phyloP scores from a whole-genome alignment of 2,113 vertebrate genomes.

The Sorex fumeus region DNA sequence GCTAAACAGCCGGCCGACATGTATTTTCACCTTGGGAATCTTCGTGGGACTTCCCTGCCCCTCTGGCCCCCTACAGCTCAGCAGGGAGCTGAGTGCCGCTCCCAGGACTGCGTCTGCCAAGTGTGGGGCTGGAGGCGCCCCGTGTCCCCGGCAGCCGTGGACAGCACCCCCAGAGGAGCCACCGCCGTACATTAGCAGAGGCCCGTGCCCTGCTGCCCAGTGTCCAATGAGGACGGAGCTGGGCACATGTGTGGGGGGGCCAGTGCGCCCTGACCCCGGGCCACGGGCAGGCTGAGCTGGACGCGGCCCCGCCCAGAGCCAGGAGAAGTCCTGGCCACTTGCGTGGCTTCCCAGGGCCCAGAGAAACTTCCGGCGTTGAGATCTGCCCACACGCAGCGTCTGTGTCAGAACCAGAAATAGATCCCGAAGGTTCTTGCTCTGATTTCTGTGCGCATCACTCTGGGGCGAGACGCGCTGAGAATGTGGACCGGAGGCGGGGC shows the following conservation, averaged over 20 bases:
- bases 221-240: too few relatives aligned
- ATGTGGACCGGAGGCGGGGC: conserved; percentile 8
- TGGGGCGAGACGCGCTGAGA: conserved; percentile 78
- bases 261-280: too few relatives aligned
- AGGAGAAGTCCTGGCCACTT: conserved; percentile 26
- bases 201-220: too few relatives aligned
- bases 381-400: conserved; percentile 50
- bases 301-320: accelerated
- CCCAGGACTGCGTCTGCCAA: too few relatives aligned
- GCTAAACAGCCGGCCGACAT: not conserved
- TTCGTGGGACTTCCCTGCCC: not conserved
- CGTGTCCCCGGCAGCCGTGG: too few relatives aligned
- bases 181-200: too few relatives aligned
- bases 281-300: too few relatives aligned
- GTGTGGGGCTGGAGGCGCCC: too few relatives aligned
- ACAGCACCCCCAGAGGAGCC: too few relatives aligned
- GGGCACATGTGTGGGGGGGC: too few relatives aligned
- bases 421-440: conserved; percentile 59
- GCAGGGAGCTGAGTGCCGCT: too few relatives aligned
- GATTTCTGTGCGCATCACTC: conserved; percentile 74
- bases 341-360: conserved; percentile 53
- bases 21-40: not conserved
- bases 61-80: not conserved
- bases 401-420: conserved; percentile 80
- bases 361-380: conserved; percentile 51